Evolutionary conservation across 2,888 invertebrate genomes (phyloP).

Genomic region (Phyllotreta striolata): DNA sequence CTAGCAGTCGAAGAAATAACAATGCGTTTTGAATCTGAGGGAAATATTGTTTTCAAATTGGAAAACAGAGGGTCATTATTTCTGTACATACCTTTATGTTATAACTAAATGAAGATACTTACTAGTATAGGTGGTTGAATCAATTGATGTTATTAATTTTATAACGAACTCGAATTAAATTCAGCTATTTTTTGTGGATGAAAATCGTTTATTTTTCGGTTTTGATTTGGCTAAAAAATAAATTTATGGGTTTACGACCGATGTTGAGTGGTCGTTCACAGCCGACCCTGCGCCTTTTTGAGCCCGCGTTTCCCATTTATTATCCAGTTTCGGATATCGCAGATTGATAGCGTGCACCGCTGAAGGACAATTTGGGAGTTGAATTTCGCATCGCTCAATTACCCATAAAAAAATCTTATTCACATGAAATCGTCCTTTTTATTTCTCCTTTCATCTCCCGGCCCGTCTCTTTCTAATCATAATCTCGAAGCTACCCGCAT

Average conservation of each 20-base stretch:
- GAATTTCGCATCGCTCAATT: constrained; percentile 25
- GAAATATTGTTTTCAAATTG: no score
- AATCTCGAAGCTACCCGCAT: constrained; percentile 38
- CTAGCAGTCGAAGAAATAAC: no score
- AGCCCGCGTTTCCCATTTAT: background rate
- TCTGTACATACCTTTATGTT: no score
- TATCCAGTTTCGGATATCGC: constrained; percentile 12
- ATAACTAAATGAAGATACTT: no score
- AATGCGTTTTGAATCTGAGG: no score
- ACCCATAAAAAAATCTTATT: constrained; percentile 25
- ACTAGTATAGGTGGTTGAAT: no score
- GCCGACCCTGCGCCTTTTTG: constrained; percentile 7
- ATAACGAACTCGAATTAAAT: no score
- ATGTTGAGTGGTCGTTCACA: background rate
- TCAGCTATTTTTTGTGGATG: no score
- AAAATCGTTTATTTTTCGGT: background rate
- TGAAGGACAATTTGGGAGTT: constrained; percentile 13
- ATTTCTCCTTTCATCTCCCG: constrained; percentile 19
- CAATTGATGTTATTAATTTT: no score
- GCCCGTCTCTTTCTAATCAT: constrained; percentile 30
- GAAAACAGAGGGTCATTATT: no score
- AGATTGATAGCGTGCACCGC: constrained; percentile 6
- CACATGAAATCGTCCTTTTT: constrained; percentile 26
- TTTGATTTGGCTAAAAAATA: no score
- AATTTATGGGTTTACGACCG: background rate